phyloP scores from a whole-genome alignment of 2,113 vertebrate species.

The Clinocottus analis region DNA sequence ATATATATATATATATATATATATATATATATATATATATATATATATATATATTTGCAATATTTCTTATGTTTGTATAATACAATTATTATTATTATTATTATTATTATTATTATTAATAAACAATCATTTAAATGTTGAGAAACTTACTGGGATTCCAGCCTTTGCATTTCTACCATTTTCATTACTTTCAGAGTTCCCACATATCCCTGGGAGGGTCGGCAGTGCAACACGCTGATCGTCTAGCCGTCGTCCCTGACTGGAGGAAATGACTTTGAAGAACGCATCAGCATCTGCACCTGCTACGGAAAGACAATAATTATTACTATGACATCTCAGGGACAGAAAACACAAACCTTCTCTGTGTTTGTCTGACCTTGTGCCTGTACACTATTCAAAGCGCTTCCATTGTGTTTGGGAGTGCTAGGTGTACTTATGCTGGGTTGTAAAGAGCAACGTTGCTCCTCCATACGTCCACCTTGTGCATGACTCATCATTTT shows the following conservation, averaged over 20 bases:
- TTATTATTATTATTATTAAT: too few relatives aligned
- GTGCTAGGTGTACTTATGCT: slow-evolving; percentile 60
- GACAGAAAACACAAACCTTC: slow-evolving; percentile 22
- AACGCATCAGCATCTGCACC: slow-evolving; percentile 82
- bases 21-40: too few relatives aligned
- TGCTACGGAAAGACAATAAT: slow-evolving; percentile 40
- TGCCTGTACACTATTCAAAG: slow-evolving; percentile 41
- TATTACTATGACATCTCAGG: slow-evolving; percentile 12
- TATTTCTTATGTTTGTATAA: too few relatives aligned
- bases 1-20: too few relatives aligned
- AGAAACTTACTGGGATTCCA: slow-evolving; percentile 41
- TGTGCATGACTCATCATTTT: slow-evolving; percentile 86
- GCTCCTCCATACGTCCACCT: slow-evolving; percentile 86
- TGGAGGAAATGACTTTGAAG: slow-evolving; percentile 68
- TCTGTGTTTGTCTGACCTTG: slow-evolving; percentile 52
- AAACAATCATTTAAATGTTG: neutral
- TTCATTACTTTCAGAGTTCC: slow-evolving; percentile 51
- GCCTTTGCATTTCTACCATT: slow-evolving; percentile 30
- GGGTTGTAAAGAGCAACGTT: slow-evolving; percentile 83
- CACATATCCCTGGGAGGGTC: slow-evolving; percentile 49
- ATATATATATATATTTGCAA: too few relatives aligned
- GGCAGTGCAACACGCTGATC: slow-evolving; percentile 61
- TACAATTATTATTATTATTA: too few relatives aligned
- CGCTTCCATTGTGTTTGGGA: slow-evolving; percentile 58
- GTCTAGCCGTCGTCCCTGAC: slow-evolving; percentile 51